Base-by-base conservation (phyloP, 2,888 invertebrate genomes). In the Drosophila anomalata region DNA sequence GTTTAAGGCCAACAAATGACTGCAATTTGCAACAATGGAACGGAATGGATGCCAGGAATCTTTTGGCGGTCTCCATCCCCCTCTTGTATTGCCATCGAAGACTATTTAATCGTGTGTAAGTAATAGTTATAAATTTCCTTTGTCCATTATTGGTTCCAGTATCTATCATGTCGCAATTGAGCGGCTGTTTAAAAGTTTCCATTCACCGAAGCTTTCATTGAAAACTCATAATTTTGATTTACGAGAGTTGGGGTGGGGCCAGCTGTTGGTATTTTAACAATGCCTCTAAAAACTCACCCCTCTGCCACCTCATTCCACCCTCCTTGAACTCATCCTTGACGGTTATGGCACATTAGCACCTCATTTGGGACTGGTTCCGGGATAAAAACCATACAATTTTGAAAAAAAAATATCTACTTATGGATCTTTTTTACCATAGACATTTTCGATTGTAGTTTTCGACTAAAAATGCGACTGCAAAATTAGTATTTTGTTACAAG, bases 61-160 rank as follows among this genome's bases (percentile, higher is more conserved):
- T 33, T 24, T 36, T 46, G 41, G 20, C 41, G 11, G 2, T 8
- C 20, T 8, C 17, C 41, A 17, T 20, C 41, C 58, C 50, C 54
- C 53, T 26, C 48, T 47, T 56, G 20, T 20, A 6, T 29, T 12
- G 33, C 33, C 33, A 12, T 31, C 24, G 36, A 61, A 59, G 54
- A 89, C 83, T 80, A 85, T 86, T 90, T 88, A 90, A 90, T 90
- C 89, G 90, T 82, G 81, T 80, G 89, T 86, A 82, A 90, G 52
- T 79, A 83, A 83, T 76, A 76, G 73, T 78, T 85, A 85, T 79
- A 85, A 74, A 85, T 82, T 74, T 71, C 20, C 65, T 56, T 48
- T 66, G 58, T 59, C 55, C 72, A 65, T 58, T 66, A 46, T 54
- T 52, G 24, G 53, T 52, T 55, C n/a, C 33, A 24, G 31, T 36